Percentiles rank a stretch among this genome's conserved stretches.
phyloP scores from a whole-genome alignment of 2,113 vertebrate species.

The Erythrolamprus reginae region DNA sequence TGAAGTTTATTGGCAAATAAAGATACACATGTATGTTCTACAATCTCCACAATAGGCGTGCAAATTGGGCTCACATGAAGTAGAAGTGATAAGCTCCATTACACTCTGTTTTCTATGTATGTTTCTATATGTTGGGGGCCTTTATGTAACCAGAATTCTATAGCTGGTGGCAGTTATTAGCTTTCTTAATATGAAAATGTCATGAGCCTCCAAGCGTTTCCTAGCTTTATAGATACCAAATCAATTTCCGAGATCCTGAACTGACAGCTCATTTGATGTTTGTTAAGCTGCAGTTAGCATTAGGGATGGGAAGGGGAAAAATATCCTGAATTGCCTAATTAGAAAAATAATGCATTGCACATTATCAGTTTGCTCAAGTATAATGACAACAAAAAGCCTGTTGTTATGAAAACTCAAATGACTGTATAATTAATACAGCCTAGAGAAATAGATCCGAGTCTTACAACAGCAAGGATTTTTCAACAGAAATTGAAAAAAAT shows the following conservation, averaged over 20 bases:
- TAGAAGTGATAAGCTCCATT: neutral
- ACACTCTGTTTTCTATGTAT: neutral
- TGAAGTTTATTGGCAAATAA: neutral
- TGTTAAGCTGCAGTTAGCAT: neutral
- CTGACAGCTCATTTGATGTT: slow-evolving; percentile 6
- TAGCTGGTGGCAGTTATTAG: neutral
- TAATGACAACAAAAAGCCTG: neutral
- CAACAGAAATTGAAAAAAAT: slow-evolving; percentile 28
- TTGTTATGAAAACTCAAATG: neutral
- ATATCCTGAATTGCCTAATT: slow-evolving; percentile 13
- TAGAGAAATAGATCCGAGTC: slow-evolving; percentile 34
- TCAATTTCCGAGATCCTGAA: neutral
- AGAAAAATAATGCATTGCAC: neutral
- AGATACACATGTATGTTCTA: neutral
- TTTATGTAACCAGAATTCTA: neutral
- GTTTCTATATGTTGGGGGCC: neutral
- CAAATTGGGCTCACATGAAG: neutral
- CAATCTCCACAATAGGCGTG: neutral
- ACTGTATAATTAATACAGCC: neutral
- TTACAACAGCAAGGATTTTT: neutral
- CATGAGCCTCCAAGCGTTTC: neutral
- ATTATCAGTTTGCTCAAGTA: slow-evolving; percentile 2
- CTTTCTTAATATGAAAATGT: neutral
- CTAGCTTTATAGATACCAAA: slow-evolving; percentile 1
- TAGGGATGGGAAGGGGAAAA: neutral